Base-by-base conservation (phyloP, 2,797 vertebrate genomes). In the Stomatorhinus walkeri region DNA sequence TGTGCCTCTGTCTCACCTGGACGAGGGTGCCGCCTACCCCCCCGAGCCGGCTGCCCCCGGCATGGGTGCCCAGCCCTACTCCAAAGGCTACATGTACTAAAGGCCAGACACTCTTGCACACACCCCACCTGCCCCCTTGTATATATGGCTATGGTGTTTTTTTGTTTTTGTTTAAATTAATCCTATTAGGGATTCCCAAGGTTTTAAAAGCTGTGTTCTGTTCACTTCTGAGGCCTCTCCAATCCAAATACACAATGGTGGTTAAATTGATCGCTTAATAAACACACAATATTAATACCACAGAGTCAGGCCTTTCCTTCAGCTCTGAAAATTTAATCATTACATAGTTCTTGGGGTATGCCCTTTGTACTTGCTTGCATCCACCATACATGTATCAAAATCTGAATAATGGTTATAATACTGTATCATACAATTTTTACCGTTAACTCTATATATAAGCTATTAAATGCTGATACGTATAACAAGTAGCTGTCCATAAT, bases 11-110 rank as follows among this genome's bases (percentile, higher is more conserved):
- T 97, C 97, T 10, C 98, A 99, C 95, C 94, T 99, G 95, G 97
- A 98, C 0, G 97, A 99, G 92, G 96, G 89, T 0, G 90, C 93
- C 0, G 85, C 96, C 91, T 97, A 96, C 91, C 93, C 96, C 92
- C 94, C 96, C 0, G 97, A 98, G 90, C 94, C 93, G 90, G 91
- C 93, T 87, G 94, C 96, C 0, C 95, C 96, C 85, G 95, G 93
- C 93, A 94, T 96, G 93, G 95, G 96, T 59, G 89, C 95, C 8
- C 97, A 98, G 95, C 94, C 95, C 93, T 98, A 97, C 93, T 95
- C 97, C 95, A 98, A 98, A 96, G 95, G 96, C 95, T 98, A 97
- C 94, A 97, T 96, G 3, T 99, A 97, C 94, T 98, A 98, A 96
- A 88, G 22, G 64, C 54, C 90, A 93, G 92, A 90, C 91, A 83